Evolutionary conservation across 1,140 invertebrate genomes (phyloP).

Genomic region (Lerema accius): DNA sequence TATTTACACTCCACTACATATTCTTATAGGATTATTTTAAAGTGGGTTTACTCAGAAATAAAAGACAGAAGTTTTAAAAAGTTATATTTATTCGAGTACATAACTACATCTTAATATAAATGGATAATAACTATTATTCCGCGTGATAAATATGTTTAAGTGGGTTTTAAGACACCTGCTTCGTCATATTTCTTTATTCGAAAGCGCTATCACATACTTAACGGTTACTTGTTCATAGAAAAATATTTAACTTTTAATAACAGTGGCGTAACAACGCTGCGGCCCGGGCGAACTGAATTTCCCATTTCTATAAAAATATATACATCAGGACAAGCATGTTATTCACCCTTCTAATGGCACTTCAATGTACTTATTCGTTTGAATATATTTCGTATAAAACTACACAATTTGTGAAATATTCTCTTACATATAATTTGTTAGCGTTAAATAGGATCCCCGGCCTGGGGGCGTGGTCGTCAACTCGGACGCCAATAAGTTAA

Average conservation of each 20-base stretch:
- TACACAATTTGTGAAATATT: no score
- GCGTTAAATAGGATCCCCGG: background rate
- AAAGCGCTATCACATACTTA: constrained; percentile 74
- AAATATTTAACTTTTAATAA: constrained; percentile 69
- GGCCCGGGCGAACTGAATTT: constrained; percentile 54
- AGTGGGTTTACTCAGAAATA: no score
- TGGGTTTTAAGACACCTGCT: constrained; percentile 77
- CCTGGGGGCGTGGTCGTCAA: no score
- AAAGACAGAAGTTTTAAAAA: constrained; percentile 69
- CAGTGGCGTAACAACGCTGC: constrained; percentile 59
- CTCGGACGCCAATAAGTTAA: background rate
- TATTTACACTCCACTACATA: no score
- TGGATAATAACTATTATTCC: constrained; percentile 80
- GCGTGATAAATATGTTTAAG: constrained; percentile 79
- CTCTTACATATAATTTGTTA: background rate
- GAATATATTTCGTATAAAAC: constrained; percentile 17
- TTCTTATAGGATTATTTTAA: no score
- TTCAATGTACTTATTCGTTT: constrained; percentile 60
- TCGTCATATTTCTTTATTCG: constrained; percentile 60
- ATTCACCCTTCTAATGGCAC: constrained; percentile 58
- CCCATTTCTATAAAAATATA: constrained; percentile 43
- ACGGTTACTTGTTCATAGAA: constrained; percentile 66
- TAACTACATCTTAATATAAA: constrained; percentile 83
- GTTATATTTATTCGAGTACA: constrained; percentile 84
- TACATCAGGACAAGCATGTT: constrained; percentile 37